These are phyloP conservation scores for Gymnocheta viridis DNA, from an alignment of 2,888 invertebrate species.

Conservation along the genomic window DNA sequence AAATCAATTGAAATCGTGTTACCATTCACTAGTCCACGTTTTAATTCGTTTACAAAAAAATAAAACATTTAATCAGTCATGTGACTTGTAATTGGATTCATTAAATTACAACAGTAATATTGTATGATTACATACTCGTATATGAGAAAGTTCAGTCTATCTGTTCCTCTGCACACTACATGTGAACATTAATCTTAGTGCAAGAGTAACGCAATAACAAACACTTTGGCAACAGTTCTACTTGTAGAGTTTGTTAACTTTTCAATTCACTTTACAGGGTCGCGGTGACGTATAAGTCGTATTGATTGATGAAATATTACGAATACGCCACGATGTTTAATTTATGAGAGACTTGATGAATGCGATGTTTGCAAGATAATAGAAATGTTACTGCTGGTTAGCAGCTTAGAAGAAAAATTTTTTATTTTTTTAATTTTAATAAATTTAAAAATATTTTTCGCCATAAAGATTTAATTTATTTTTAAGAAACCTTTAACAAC, in stretches of 20 bases:
- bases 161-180: neutral
- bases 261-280: constrained; percentile 49
- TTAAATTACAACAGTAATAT: neutral
- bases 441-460: neutral
- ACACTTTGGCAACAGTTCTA: neutral
- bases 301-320: constrained; percentile 57
- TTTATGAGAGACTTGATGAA: too few species aligned
- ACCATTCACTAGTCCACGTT: neutral
- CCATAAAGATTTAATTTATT: too few species aligned
- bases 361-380: neutral
- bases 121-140: neutral
- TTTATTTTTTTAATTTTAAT: neutral
- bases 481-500: too few species aligned
- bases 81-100: neutral
- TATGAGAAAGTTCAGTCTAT: neutral
- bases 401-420: too few species aligned
- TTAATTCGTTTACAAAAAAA: neutral
- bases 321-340: neutral
- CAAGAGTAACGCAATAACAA: neutral
- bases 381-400: neutral
- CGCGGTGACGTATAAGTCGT: constrained; percentile 43
- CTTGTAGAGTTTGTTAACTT: constrained; percentile 38
- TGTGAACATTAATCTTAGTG: neutral
- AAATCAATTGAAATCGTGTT: too few species aligned
- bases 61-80: neutral